Percentiles rank a stretch among this genome's conserved stretches.
Evolutionary conservation across 2,113 vertebrate species (phyloP).

Genomic region (Illadopsis cleaveri): DNA sequence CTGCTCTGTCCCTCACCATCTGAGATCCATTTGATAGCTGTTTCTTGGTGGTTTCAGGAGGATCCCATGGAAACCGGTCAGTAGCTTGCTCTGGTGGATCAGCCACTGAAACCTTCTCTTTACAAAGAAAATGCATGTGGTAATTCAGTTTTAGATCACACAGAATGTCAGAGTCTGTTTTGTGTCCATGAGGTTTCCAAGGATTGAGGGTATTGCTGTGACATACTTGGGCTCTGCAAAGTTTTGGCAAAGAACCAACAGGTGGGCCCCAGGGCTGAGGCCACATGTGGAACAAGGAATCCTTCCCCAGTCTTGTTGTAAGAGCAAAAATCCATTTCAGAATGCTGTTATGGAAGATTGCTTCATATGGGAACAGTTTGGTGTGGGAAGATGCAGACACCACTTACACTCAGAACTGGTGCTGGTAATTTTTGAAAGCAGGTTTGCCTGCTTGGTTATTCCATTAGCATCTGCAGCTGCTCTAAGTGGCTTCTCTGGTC

Average conservation of each 20-base stretch:
- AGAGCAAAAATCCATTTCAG: background rate
- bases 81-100: background rate
- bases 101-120: background rate
- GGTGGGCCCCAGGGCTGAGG: background rate
- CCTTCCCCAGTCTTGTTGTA: background rate
- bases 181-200: background rate
- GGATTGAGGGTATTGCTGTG: background rate
- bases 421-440: background rate
- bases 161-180: background rate
- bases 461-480: slow-evolving; percentile 19
- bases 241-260: background rate
- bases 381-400: background rate
- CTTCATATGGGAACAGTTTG: background rate
- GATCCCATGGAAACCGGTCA: background rate
- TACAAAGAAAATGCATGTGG: background rate
- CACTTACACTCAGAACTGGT: background rate
- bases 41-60: background rate
- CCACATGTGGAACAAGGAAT: accelerated
- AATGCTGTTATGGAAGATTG: background rate
- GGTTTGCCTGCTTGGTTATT: slow-evolving; percentile 1
- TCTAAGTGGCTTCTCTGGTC: background rate
- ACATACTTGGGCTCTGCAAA: background rate
- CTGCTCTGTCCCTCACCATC: background rate
- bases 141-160: background rate
- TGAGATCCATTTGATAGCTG: background rate